Evolutionary conservation across 2,888 invertebrate species (phyloP), one percentile per base, ranked within the genome.

Genomic region (Meiosimyza platycephala): DNA sequence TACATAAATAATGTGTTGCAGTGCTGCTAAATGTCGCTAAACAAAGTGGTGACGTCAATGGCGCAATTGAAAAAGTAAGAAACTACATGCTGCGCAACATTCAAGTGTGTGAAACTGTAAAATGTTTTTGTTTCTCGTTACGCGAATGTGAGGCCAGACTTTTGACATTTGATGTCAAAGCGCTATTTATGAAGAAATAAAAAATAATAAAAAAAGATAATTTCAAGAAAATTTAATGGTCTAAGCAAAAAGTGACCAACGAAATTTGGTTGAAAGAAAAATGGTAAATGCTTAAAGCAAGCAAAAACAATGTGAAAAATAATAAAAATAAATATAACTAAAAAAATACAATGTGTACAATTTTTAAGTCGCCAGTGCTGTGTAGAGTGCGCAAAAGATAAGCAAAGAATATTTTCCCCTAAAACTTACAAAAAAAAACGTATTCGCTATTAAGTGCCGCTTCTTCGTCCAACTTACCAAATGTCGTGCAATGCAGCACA

Each of bases 121-220:
- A 66, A 28, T 9, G 13, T 51, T 52, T n/a, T 28, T n/a, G 52
- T 52, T 33, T 33, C 15, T 15, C 48, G 63, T 63, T 47, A 47
- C 18, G 52, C 50, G 2, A 48, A 33, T 62, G 47, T 51, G 16
- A 72, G 57, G 71, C 73, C 51, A 54, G 68, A 76, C 76, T 74
- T 76, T 72, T 74, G 72, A 73, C 74, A 65, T 71, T 73, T 63
- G 60, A 65, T 70, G 65, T 74, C 72, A 71, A 75, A 74, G 65
- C 40, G 59, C 59, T 50, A 57, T 40, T 40, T 2, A 22, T 22
- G 15, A 33, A 52, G 33, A 60, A 60, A 6, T 28, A 16, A 57
- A 64, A 15, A 71, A 16, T 11, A 65, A 65, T 18, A 50, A 51
- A 51, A n/a, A 15, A 40, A 57, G 22, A 65, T 16, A 18, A n/a